Evolutionary conservation across 2,888 invertebrate species (phyloP), one percentile per base, ranked within the genome.

Genomic region (Sussaba pulchella): DNA sequence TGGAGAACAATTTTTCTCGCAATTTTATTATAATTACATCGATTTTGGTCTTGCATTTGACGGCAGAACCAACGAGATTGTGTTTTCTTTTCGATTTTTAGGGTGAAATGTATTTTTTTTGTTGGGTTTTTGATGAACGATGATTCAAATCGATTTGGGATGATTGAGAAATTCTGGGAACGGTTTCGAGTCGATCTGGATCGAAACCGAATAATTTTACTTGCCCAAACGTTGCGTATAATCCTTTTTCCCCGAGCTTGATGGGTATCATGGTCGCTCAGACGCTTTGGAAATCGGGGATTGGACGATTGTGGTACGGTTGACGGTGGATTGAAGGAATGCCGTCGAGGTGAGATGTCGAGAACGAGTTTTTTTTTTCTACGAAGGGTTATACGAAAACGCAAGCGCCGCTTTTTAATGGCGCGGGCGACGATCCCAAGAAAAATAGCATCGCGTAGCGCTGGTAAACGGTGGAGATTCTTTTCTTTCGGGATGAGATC

Each of bases 321-420:
- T 50, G 54, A 9, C n/a, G 12, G 41, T 17, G 17, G 41, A 54
- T 54, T 24, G 41, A 54, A 41, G 54, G 54, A 69, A 69, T 69
- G 67, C 54, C 54, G 24, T 26, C 24, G 24, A 69, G 67, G 54
- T 54, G 67, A 69, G 67, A 67, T 52, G 41, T 52, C 14, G 24
- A 14, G 54, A 36, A 69, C 67, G 52, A 69, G 67, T 69, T 69
- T 69, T 87, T 86, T 69, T 69, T 69, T 87, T 86, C 83, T 87
- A 85, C 84, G 83, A 83, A 87, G 85, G 82, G 82, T 84, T 74
- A 82, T 80, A 74, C 59, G 31, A 54, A 52, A 54, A 14, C n/a
- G 26, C 31, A 5, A 31, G 47, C 64, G 39, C 66, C 75, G 45
- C 19, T 54, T 54, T 52, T 41, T 69, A 41, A 41, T 41, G 41